A percentile compares a stretch with the other conserved stretches of the same genome.
These are phyloP conservation scores for Meghimatium bilineatum DNA, from an alignment of 2,888 invertebrate species.

Conservation along the genomic window DNA sequence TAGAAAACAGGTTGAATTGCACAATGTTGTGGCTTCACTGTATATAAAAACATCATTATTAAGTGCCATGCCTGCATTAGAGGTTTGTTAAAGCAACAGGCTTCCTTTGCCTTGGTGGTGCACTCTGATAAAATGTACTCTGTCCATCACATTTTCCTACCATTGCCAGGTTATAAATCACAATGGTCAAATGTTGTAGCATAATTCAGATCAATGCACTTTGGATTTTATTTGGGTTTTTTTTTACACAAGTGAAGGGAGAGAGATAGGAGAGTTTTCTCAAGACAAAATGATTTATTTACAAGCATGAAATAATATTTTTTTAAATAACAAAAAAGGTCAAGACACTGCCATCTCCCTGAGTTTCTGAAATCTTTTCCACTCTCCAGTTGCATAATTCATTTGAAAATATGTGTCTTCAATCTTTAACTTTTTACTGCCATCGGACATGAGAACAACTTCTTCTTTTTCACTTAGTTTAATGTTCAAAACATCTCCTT, in stretches of 20 bases:
- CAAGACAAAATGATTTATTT: background rate
- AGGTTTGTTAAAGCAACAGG: too few relatives aligned
- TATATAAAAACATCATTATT: too few relatives aligned
- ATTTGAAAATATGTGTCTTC: conserved; percentile 98
- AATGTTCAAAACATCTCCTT: conserved; percentile 96
- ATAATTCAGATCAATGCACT: background rate
- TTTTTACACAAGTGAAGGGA: background rate
- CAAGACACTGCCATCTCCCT: conserved; percentile 61
- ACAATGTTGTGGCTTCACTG: too few relatives aligned
- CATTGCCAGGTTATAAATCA: too few relatives aligned
- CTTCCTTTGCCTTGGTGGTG: too few relatives aligned
- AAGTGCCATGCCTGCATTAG: too few relatives aligned
- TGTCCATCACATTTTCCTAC: too few relatives aligned
- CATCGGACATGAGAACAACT: conserved; percentile 88
- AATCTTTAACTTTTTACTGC: conserved; percentile 86
- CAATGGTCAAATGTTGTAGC: too few relatives aligned
- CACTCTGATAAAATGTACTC: too few relatives aligned
- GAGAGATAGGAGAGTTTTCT: too few relatives aligned
- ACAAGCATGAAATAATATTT: conserved; percentile 3
- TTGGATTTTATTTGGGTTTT: background rate
- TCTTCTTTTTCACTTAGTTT: conserved; percentile 95
- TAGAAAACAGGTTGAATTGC: too few relatives aligned
- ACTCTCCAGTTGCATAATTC: conserved; percentile 98
- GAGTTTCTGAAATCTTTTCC: conserved; percentile 95
- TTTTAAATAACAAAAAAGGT: conserved; percentile 8